These are phyloP conservation scores for Chaenogobius annularis DNA, from an alignment of 2,113 vertebrate species.

Conservation along the genomic window DNA sequence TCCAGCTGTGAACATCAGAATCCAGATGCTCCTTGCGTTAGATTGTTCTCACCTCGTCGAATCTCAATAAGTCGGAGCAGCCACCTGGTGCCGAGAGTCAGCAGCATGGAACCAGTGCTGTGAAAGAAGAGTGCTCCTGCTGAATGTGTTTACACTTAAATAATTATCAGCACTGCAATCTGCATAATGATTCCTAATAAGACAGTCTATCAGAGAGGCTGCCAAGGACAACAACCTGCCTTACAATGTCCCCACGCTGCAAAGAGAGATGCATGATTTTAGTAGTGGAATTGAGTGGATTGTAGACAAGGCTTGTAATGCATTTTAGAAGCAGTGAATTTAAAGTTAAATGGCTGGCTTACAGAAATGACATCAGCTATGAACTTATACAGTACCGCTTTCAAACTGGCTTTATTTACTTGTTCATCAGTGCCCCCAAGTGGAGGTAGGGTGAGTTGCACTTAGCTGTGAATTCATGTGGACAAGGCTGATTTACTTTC, in stretches of 20 bases:
- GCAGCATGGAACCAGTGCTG: conserved; percentile 32
- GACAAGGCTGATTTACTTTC: not conserved
- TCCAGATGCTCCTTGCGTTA: conserved; percentile 54
- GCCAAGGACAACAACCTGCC: conserved; percentile 58
- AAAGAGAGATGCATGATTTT: conserved; percentile 21
- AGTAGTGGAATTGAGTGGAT: not conserved
- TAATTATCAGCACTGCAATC: conserved; percentile 64
- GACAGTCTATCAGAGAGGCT: conserved; percentile 61
- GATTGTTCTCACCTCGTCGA: conserved; percentile 50
- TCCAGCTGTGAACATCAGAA: conserved; percentile 22
- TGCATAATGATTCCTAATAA: conserved; percentile 70
- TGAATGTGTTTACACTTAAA: conserved; percentile 64
- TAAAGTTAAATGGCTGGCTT: conserved; percentile 22
- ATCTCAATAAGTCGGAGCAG: conserved; percentile 54
- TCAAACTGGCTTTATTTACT: conserved; percentile 46
- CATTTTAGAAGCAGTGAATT: not conserved
- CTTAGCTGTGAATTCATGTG: not conserved
- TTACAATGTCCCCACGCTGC: conserved; percentile 34
- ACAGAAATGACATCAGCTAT: conserved; percentile 45
- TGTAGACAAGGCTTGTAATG: not conserved
- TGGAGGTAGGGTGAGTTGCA: conserved; percentile 54
- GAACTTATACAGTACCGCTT: conserved; percentile 29
- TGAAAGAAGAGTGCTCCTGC: conserved; percentile 54
- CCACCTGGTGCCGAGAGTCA: conserved; percentile 64
- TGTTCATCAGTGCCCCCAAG: conserved; percentile 75